These are phyloP conservation scores for Numida meleagris DNA, from an alignment of 2,113 vertebrate species.

Conservation along the genomic window DNA sequence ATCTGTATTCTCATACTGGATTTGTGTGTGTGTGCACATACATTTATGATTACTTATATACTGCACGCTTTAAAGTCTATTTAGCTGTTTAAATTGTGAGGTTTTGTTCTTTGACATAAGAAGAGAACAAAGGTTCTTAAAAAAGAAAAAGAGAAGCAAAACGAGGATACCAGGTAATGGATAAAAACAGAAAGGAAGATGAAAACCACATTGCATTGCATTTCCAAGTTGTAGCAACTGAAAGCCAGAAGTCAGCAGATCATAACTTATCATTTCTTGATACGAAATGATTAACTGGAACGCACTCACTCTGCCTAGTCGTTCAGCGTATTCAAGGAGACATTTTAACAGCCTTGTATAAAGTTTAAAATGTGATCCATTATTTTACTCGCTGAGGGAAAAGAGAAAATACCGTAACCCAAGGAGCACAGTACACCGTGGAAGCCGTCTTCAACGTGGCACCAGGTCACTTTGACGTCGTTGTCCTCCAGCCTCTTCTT, in stretches of 20 bases:
- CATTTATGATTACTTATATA: neutral
- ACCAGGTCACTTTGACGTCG: neutral
- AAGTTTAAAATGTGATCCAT: neutral
- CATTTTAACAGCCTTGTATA: neutral
- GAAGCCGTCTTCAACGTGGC: neutral
- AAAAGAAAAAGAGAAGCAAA: neutral
- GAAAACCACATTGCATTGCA: neutral
- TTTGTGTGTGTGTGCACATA: neutral
- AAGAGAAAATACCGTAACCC: conserved; percentile 48
- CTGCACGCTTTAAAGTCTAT: neutral
- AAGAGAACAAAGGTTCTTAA: neutral
- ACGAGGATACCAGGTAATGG: neutral
- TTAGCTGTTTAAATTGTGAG: neutral
- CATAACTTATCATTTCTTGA: neutral
- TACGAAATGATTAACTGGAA: neutral
- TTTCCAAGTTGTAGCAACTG: neutral
- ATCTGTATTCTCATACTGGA: neutral
- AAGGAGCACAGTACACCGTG: neutral
- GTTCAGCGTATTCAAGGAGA: neutral
- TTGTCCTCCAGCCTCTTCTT: conserved; percentile 45
- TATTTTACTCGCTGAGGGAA: neutral
- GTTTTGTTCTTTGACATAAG: neutral
- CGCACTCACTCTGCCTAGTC: neutral
- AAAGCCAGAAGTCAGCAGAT: neutral
- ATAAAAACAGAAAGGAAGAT: neutral